phyloP scores from a whole-genome alignment of 2,797 vertebrate genomes.

The Dipus sagitta region DNA sequence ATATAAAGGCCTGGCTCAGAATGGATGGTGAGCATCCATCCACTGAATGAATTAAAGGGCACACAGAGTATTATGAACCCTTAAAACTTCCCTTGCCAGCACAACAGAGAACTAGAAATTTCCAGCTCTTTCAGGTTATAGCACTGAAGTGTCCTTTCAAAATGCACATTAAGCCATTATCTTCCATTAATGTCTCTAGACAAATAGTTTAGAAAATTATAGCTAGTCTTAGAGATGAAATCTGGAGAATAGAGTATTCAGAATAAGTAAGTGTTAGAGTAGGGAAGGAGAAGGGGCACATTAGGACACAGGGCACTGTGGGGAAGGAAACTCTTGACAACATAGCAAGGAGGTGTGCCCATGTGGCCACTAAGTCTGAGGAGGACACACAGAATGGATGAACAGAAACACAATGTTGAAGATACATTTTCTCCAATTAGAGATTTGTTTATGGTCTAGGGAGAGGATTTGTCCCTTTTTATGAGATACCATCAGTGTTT shows the following conservation, averaged over 20 bases:
- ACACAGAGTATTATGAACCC: background rate
- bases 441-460: background rate
- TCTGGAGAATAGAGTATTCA: constrained; percentile 54
- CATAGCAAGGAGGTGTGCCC: background rate
- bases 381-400: background rate
- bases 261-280: constrained; percentile 34
- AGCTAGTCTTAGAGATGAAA: constrained; percentile 48
- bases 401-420: background rate
- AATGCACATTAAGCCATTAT: constrained; percentile 61
- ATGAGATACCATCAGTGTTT: background rate
- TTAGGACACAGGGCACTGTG: background rate
- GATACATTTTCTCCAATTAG: background rate
- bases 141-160: constrained; percentile 48
- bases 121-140: constrained; percentile 35
- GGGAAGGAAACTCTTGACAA: background rate
- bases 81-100: constrained; percentile 21
- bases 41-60: constrained; percentile 40
- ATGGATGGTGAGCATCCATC: background rate
- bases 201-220: constrained; percentile 71
- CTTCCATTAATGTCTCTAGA: constrained; percentile 68
- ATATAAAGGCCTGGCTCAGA: constrained; percentile 13
- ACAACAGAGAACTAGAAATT: background rate
- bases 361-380: background rate
- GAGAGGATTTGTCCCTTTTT: background rate
- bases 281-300: background rate